Percentiles rank a stretch among this genome's conserved stretches.
Evolutionary conservation across 2,113 vertebrate species (phyloP).

Genomic region (western clawed frog (Xenopus tropicalis)): UCB_Xtro_10.0 CM004449.2:111767001-111767500

Average conservation of each 20-base stretch:
- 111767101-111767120: slow-evolving; percentile 36
- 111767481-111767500: no score
- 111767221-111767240: slow-evolving; percentile 42
- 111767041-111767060: slow-evolving; percentile 35
- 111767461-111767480: no score
- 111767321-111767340: slow-evolving; percentile 32
- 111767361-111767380: slow-evolving; percentile 4
- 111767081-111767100: slow-evolving; percentile 31
- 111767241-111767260: slow-evolving; percentile 41
- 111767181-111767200: slow-evolving; percentile 42
- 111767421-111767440: not conserved
- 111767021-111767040: slow-evolving; percentile 29
- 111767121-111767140: slow-evolving; percentile 41
- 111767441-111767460: not conserved
- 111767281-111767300: slow-evolving; percentile 5
- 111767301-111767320: slow-evolving; percentile 17
- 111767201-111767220: slow-evolving; percentile 36
- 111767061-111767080: slow-evolving; percentile 35
- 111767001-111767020: slow-evolving; percentile 4
- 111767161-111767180: slow-evolving; percentile 15
- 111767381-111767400: slow-evolving; percentile 15
- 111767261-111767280: slow-evolving; percentile 1
- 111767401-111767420: slow-evolving; percentile 5
- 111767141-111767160: slow-evolving; percentile 16
- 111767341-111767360: slow-evolving; percentile 7